A percentile compares a stretch with the other conserved stretches of the same genome.
These are phyloP conservation scores for Lasioglossum villosulum DNA, from an alignment of 2,888 invertebrate species.

Conservation along the genomic window DNA sequence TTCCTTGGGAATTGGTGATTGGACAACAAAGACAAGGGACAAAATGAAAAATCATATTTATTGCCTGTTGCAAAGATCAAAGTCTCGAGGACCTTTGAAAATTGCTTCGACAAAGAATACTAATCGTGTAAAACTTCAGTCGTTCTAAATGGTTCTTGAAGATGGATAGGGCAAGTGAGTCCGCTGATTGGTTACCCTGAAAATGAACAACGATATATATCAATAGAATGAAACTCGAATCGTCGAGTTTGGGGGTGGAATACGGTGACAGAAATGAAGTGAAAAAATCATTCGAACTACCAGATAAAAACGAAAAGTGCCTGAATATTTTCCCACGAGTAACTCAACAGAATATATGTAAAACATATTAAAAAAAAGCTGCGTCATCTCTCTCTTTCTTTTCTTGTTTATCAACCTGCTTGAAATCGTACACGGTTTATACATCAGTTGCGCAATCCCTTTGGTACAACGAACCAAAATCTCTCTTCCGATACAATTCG, in stretches of 20 bases:
- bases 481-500: background rate
- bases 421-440: slow-evolving; percentile 24
- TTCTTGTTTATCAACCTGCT: slow-evolving; percentile 14
- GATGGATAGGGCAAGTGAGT: background rate
- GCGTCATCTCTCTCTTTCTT: slow-evolving; percentile 25
- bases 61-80: too few relatives aligned
- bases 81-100: too few relatives aligned
- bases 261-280: background rate
- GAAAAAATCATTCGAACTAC: background rate
- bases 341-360: background rate
- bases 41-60: too few relatives aligned
- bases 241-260: background rate
- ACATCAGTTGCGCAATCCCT: slow-evolving; percentile 25
- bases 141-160: background rate
- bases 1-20: background rate
- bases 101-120: too few relatives aligned
- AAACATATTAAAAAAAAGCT: slow-evolving; percentile 9
- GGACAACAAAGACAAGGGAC: background rate
- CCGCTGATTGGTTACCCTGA: slow-evolving; percentile 14
- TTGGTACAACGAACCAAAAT: background rate
- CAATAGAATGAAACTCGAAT: background rate
- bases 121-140: background rate
- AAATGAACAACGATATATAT: slow-evolving; percentile 18
- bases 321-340: background rate
- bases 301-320: background rate